Evolutionary conservation across 2,888 invertebrate species (phyloP).

Genomic region (Drosophila austrosaltans): DNA sequence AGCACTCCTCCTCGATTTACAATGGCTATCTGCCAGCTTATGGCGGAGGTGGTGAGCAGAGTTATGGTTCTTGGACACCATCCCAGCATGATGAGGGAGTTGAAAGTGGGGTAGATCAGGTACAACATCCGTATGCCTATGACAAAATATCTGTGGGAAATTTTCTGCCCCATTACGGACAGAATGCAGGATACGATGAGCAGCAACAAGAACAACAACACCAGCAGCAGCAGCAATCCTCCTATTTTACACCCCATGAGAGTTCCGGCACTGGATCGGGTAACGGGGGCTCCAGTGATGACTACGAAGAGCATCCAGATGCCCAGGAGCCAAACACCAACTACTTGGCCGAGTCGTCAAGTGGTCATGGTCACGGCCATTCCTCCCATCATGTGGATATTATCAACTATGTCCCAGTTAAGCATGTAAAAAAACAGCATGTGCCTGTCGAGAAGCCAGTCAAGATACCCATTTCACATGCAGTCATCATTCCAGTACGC

Average conservation of each 20-base stretch:
- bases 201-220: conserved; percentile 55
- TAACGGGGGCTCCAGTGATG: conserved; percentile 39
- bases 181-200: conserved; percentile 69
- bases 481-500: conserved; percentile 89
- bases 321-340: conserved; percentile 67
- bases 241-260: conserved; percentile 47
- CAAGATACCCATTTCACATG: conserved; percentile 90
- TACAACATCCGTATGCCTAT: conserved; percentile 56
- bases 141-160: conserved; percentile 81
- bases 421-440: conserved; percentile 89
- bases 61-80: conserved; percentile 47
- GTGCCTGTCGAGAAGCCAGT: conserved; percentile 88
- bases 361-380: conserved; percentile 46
- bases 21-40: conserved; percentile 67
- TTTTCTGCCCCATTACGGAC: conserved; percentile 80
- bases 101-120: conserved; percentile 18
- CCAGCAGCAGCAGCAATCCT: conserved; percentile 41
- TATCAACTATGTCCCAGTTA: conserved; percentile 86
- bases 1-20: conserved; percentile 60
- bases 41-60: conserved; percentile 51
- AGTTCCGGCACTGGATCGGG: conserved; percentile 26
- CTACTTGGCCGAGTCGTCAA: conserved; percentile 63
- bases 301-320: conserved; percentile 59
- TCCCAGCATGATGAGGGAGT: conserved; percentile 8
- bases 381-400: conserved; percentile 84